These are phyloP conservation scores for Cricetomys ansorgei DNA, from an alignment of 2,113 vertebrate genomes.

Conservation along the genomic window DNA sequence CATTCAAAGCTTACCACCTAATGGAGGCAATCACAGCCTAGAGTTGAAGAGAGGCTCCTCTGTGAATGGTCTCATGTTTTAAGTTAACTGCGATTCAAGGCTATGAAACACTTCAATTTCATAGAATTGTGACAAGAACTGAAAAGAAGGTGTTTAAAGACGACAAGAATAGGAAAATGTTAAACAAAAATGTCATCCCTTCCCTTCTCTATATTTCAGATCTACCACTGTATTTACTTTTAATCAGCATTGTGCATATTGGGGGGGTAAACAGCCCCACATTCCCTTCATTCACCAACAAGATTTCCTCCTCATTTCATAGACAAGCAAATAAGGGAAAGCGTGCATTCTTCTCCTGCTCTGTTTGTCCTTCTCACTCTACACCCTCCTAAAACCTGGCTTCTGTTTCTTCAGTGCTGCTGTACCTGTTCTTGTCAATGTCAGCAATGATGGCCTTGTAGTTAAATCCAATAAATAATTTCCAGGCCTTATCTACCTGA, in stretches of 20 bases:
- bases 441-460: slow-evolving; percentile 81
- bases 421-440: slow-evolving; percentile 78
- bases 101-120: not conserved
- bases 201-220: not conserved
- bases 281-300: not conserved
- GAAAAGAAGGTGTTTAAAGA: slow-evolving; percentile 15
- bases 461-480: slow-evolving; percentile 85
- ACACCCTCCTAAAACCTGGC: slow-evolving; percentile 68
- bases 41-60: not conserved
- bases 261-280: not conserved
- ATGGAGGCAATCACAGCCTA: not conserved
- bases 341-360: not conserved
- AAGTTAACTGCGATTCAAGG: not conserved
- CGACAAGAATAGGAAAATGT: not conserved
- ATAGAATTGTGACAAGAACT: not conserved
- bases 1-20: not conserved
- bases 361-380: slow-evolving; percentile 57
- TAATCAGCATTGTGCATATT: not conserved
- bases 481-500: slow-evolving; percentile 81
- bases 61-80: not conserved
- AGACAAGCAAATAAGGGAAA: not conserved
- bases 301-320: not conserved
- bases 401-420: slow-evolving; percentile 53
- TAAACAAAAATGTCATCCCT: not conserved
- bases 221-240: not conserved